Evolutionary conservation across 2,113 vertebrate species (phyloP).

Genomic region (Corydoras sp.): DNA sequence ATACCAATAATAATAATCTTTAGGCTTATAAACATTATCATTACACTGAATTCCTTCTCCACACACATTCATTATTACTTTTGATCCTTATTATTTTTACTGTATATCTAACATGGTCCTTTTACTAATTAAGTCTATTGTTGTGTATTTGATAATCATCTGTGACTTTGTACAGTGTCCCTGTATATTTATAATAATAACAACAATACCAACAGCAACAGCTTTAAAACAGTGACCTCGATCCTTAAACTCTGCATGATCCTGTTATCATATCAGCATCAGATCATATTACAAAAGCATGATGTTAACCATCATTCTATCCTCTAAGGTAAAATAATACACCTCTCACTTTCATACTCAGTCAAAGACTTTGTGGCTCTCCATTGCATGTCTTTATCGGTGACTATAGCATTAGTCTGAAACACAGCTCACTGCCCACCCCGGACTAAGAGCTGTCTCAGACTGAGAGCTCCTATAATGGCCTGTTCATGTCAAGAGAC

Average conservation of each 20-base stretch:
- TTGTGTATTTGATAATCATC: too few species aligned
- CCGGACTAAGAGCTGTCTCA: slow-evolving; percentile 4
- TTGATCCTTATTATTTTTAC: too few species aligned
- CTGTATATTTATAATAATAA: too few species aligned
- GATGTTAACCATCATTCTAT: neutral
- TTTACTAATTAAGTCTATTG: too few species aligned
- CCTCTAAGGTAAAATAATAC: slow-evolving; percentile 1
- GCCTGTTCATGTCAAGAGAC: slow-evolving; percentile 49
- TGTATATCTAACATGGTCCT: too few species aligned
- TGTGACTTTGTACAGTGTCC: too few species aligned
- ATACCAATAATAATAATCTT: too few species aligned
- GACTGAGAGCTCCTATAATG: slow-evolving; percentile 53
- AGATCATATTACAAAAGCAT: neutral
- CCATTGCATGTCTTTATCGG: slow-evolving; percentile 9
- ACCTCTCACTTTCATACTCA: neutral
- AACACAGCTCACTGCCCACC: slow-evolving; percentile 59
- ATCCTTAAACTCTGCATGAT: neutral
- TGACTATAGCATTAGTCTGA: slow-evolving; percentile 25
- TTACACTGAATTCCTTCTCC: too few species aligned
- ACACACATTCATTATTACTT: too few species aligned
- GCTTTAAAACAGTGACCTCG: neutral
- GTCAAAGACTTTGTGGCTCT: slow-evolving; percentile 18
- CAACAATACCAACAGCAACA: too few species aligned
- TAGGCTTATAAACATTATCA: too few species aligned
- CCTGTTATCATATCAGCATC: neutral